Conservation (phyloP, 2,888 invertebrate genomes). For the Dicyrtoma fusca region DNA sequence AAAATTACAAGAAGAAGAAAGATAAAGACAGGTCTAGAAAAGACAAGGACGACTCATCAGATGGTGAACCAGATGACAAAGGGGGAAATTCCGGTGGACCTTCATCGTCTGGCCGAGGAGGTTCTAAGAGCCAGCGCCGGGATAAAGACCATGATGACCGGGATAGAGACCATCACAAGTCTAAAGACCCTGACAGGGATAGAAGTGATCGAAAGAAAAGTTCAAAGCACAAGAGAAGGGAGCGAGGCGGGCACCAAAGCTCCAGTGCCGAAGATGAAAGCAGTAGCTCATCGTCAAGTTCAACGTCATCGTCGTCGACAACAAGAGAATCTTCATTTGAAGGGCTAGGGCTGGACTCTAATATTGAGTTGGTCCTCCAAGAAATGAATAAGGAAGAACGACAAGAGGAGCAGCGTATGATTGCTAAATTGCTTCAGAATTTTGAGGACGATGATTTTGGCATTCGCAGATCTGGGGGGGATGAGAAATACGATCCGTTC, state of each 20-base stretch:
- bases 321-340: conserved; percentile 20
- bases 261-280: conserved; percentile 13
- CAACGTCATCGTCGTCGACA: not conserved
- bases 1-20: conserved; percentile 22
- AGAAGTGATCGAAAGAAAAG: conserved; percentile 36
- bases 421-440: conserved; percentile 10
- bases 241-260: not conserved
- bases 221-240: conserved; percentile 20
- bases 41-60: conserved; percentile 16
- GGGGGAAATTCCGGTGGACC: conserved; percentile 8
- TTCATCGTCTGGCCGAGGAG: not conserved
- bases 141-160: conserved; percentile 17
- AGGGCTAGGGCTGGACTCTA: not conserved
- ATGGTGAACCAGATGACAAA: conserved; percentile 21
- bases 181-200: conserved; percentile 26
- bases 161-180: conserved; percentile 13
- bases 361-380: conserved; percentile 9
- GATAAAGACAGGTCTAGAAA: not conserved
- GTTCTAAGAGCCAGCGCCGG: not conserved
- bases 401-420: conserved; percentile 9
- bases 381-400: not conserved
- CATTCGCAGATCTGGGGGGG: not conserved
- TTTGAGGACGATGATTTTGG: conserved; percentile 6
- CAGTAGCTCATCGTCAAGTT: not conserved
- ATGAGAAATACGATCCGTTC: conserved; percentile 33